These are phyloP conservation scores for Trichoplax adhaerens DNA, from an alignment of 37 sponge, comb jelly and placozoan genomes.

Conservation along the genomic window DNA sequence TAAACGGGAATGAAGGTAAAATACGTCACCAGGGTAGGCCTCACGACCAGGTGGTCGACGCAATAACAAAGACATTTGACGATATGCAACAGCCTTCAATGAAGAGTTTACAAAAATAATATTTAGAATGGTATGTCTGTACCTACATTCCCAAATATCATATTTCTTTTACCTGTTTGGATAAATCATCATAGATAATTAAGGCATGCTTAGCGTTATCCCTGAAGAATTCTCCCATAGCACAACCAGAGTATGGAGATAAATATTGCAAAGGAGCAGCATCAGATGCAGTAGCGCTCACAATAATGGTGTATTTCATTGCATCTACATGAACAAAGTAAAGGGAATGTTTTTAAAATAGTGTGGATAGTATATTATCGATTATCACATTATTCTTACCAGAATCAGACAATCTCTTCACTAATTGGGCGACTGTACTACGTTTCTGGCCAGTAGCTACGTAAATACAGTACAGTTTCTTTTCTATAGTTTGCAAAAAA, in stretches of 20 bases:
- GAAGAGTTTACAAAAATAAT: neutral
- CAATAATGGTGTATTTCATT: slow-evolving; percentile 91
- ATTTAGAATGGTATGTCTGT: neutral
- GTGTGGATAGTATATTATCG: neutral
- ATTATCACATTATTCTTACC: slow-evolving; percentile 15
- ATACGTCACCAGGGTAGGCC: slow-evolving; percentile 99
- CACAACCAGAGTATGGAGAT: slow-evolving; percentile 94
- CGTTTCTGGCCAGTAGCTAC: slow-evolving; percentile 98
- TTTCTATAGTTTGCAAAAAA: slow-evolving; percentile 24
- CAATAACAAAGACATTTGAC: slow-evolving; percentile 97
- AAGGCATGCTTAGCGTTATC: slow-evolving; percentile 97
- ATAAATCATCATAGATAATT: slow-evolving; percentile 97
- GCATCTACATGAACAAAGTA: slow-evolving; percentile 36
- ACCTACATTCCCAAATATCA: neutral
- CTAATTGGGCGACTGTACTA: slow-evolving; percentile 97
- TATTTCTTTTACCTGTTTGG: slow-evolving; percentile 64
- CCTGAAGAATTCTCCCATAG: slow-evolving; percentile 98
- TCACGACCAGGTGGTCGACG: slow-evolving; percentile 96
- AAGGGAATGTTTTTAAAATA: neutral
- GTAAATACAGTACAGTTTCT: slow-evolving; percentile 96
- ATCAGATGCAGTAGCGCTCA: slow-evolving; percentile 98
- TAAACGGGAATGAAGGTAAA: slow-evolving; percentile 97
- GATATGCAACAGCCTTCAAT: slow-evolving; percentile 88
- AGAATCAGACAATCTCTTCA: slow-evolving; percentile 79
- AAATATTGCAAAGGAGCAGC: slow-evolving; percentile 98